A percentile compares a stretch with the other conserved stretches of the same genome.
These are phyloP conservation scores for Riptortus pedestris DNA, from an alignment of 1,140 invertebrate genomes.

Conservation along the genomic window DNA sequence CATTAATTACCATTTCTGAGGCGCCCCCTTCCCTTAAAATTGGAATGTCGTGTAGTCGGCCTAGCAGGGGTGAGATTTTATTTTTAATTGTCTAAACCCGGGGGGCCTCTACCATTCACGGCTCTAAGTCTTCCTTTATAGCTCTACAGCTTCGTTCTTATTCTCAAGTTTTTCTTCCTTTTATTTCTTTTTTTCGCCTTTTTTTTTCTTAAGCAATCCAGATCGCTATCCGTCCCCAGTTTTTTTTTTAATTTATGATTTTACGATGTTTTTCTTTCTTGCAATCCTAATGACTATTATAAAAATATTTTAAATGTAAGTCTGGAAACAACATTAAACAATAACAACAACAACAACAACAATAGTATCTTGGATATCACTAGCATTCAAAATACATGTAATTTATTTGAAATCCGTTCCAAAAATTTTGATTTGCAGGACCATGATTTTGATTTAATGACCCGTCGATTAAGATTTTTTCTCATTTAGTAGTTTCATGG, in stretches of 20 bases:
- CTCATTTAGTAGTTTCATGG: no score
- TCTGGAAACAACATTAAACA: neutral
- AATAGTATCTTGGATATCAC: neutral
- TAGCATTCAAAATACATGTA: no score
- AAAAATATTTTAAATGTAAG: neutral
- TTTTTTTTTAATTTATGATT: neutral
- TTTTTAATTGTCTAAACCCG: conserved; percentile 7
- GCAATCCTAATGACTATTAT: neutral
- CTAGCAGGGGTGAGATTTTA: neutral
- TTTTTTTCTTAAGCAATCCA: neutral
- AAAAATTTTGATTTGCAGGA: no score
- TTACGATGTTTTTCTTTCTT: neutral
- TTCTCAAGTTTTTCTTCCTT: neutral
- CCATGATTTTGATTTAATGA: no score
- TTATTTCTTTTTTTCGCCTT: neutral
- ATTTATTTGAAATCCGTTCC: no score
- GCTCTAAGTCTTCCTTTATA: neutral
- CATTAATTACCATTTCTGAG: conserved; percentile 31
- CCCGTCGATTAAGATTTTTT: no score
- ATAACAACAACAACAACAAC: neutral
- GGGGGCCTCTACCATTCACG: neutral
- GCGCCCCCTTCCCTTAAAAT: conserved; percentile 23
- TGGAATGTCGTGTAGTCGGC: conserved; percentile 31
- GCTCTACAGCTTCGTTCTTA: neutral
- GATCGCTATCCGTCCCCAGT: neutral